Base-by-base conservation (phyloP, 1,140 invertebrate species). In the Drosophila yakuba region DNA sequence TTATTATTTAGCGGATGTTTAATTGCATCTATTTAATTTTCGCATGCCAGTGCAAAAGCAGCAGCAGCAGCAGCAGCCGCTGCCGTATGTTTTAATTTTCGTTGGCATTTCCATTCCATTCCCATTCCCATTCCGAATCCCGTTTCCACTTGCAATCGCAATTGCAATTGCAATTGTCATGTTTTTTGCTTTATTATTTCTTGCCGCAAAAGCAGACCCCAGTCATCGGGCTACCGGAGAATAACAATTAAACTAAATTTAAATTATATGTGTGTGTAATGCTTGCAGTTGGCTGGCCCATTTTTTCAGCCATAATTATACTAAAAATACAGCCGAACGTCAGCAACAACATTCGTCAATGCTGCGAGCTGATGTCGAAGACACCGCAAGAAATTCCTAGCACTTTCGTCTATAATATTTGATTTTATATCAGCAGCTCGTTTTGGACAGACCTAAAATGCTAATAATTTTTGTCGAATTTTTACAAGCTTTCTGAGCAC, bases 11-110 rank as follows among this genome's bases (percentile, higher is more conserved):
- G 88, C 86, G 86, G 86, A 90, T 90, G 86, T 86, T 90, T 90
- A 90, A 90, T 90, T 90, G 86, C 81, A 90, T 86, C 86, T 90
- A 90, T 90, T 90, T 91, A 90, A 90, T 90, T 90, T 90, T 86
- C 75, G 72, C 79, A 76, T 90, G 78, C 83, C 66, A 60, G 71
- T 62, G 38, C 67, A 51, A 57, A 61, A 60, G 59, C 55, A 25
- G 11, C 17, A 20, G 43, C 38, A 23, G 62, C 64, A 32, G 28
- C 69, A 45, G 76, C 17, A 17, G 17, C 17, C 17, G 17, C 17
- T 17, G 17, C 45, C 55, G 64, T 85, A 60, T 78, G 57, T 80
- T 81, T 80, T 68, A 67, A 58, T 61, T 60, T 79, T 68, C 75
- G 60, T 77, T 73, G 59, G 44, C 69, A 69, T 80, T 75, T 43